phyloP scores from a whole-genome alignment of 2,797 vertebrate species.

The Anas capensis region DNA sequence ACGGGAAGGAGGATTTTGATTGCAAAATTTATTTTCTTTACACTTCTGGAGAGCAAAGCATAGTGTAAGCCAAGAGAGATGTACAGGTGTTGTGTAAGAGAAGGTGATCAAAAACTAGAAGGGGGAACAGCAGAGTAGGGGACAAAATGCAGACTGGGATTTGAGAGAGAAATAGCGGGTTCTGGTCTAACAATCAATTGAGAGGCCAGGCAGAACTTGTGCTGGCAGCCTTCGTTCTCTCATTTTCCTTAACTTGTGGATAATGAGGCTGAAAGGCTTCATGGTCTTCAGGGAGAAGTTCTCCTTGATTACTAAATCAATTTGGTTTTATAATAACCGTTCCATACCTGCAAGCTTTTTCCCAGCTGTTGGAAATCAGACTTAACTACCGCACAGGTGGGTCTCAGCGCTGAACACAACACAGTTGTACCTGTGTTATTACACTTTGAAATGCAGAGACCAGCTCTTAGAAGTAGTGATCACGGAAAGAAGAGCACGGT shows the following conservation, averaged over 20 bases:
- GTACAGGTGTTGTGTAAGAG: neutral
- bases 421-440: neutral
- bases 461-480: neutral
- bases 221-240: neutral
- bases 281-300: neutral
- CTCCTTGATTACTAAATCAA: neutral
- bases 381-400: neutral
- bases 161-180: neutral
- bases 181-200: neutral
- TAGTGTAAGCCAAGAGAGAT: neutral
- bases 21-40: neutral
- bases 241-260: neutral
- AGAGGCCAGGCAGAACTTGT: neutral
- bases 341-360: neutral
- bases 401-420: neutral
- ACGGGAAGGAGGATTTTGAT: neutral
- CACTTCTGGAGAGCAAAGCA: accelerated
- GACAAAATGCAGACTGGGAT: neutral
- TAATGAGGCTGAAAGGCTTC: neutral
- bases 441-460: neutral
- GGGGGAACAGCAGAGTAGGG: neutral
- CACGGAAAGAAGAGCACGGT: neutral
- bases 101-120: neutral
- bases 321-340: neutral
- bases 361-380: neutral